These are phyloP conservation scores for Acipenser oxyrinchus DNA, from an alignment of 2,797 vertebrate species.

Conservation along the genomic window DNA sequence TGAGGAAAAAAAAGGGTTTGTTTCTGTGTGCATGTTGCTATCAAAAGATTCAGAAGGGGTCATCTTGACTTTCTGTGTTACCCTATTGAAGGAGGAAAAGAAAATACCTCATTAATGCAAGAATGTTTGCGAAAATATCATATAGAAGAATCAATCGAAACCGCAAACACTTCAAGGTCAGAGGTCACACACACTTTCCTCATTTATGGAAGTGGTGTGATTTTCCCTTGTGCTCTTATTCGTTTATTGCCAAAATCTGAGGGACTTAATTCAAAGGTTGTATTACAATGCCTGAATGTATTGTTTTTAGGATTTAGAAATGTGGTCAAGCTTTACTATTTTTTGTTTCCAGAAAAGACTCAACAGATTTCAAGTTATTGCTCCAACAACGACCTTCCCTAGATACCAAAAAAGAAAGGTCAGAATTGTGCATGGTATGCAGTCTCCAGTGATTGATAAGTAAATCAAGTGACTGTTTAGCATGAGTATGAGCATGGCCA, in stretches of 20 bases:
- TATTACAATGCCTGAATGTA: not conserved
- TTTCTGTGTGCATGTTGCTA: not conserved
- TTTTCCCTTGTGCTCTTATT: slow-evolving; percentile 2
- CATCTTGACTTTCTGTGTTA: too few species aligned
- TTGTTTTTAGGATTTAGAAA: not conserved
- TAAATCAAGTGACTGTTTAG: too few species aligned
- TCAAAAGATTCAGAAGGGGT: not conserved
- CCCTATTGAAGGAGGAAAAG: too few species aligned
- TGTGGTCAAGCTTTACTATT: slow-evolving; percentile 23
- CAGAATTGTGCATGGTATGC: slow-evolving; percentile 17
- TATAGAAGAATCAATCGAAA: too few species aligned
- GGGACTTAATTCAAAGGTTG: not conserved
- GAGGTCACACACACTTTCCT: not conserved
- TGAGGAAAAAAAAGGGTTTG: slow-evolving; percentile 27
- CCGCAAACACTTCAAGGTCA: not conserved
- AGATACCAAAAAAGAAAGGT: slow-evolving; percentile 63
- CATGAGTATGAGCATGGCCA: too few species aligned
- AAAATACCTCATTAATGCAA: too few species aligned
- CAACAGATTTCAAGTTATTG: slow-evolving; percentile 41
- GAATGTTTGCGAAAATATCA: too few species aligned
- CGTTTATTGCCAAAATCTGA: not conserved
- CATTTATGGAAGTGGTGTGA: not conserved
- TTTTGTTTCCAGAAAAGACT: slow-evolving; percentile 54
- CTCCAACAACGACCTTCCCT: slow-evolving; percentile 42
- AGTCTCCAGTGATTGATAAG: too few species aligned